These are phyloP conservation scores for Dicranocentrus wangi DNA, from an alignment of 2,888 invertebrate genomes.

Conservation along the genomic window DNA sequence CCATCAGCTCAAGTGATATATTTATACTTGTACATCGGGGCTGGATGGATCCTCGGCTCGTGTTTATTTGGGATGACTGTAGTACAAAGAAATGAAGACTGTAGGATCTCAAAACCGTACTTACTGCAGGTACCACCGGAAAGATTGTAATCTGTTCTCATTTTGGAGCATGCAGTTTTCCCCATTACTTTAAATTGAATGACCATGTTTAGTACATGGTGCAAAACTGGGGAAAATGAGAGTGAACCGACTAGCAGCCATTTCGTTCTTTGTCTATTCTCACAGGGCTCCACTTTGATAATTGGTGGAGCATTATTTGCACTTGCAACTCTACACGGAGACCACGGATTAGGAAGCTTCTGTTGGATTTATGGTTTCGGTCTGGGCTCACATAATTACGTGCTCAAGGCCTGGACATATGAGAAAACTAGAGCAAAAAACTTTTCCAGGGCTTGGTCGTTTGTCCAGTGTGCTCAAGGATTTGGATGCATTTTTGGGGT, in stretches of 20 bases:
- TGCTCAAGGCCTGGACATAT: constrained; percentile 88
- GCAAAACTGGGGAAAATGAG: constrained; percentile 1
- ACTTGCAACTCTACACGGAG: constrained; percentile 74
- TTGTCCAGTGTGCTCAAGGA: constrained; percentile 89
- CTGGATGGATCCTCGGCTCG: constrained; percentile 88
- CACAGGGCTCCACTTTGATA: constrained; percentile 64
- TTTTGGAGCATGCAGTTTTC: constrained; percentile 19
- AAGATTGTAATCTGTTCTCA: no score
- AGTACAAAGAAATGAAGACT: constrained; percentile 87
- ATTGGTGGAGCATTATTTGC: constrained; percentile 68
- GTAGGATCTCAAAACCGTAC: constrained; percentile 88
- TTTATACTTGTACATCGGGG: constrained; percentile 84
- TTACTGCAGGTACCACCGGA: constrained; percentile 77
- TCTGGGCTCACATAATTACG: constrained; percentile 90
- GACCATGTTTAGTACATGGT: constrained; percentile 16
- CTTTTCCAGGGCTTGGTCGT: constrained; percentile 91
- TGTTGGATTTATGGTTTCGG: constrained; percentile 80
- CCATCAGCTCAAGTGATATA: constrained; percentile 46
- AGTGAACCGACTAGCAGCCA: not conserved
- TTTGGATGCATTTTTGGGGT: constrained; percentile 89
- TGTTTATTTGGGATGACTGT: constrained; percentile 86
- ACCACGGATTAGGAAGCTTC: constrained; percentile 82
- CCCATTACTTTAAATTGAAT: constrained; percentile 55
- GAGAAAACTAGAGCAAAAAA: constrained; percentile 88
- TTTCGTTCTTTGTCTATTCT: constrained; percentile 24